Evolutionary conservation across 53 echinoderm and acorn worm species (phyloP), one percentile per base, ranked within the genome.

Genomic region (Arbacia lixula): DNA sequence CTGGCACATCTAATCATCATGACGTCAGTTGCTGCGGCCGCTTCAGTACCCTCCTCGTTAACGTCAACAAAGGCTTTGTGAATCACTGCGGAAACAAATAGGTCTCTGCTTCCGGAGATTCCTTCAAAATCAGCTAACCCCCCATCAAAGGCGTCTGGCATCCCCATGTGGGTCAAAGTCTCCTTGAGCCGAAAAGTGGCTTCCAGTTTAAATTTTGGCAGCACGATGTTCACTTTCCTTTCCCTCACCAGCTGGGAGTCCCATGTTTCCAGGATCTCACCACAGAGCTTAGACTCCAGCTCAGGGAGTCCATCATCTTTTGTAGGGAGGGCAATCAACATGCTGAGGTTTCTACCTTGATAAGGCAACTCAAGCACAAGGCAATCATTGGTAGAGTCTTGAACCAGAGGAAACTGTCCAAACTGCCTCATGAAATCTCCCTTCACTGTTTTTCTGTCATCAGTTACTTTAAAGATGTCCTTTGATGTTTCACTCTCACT

Each of bases 31-130:
- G 97, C 94, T 3, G 94, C 94, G 30, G 97, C 94, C 11, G 97
- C 97, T 66, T 97, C 97, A 65, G 87, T 97, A 1, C 97, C 97
- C 57, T 94, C 92, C 42, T 97, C 97, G 65, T 97, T 94, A 61
- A 97, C 94, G 34, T 97, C 97, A 41, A 97, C 68, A 43, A 93
- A 93, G 8, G 93, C 93, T 52, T 91, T 89, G 60, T 96, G 93
- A 33, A 91, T 71, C 6, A 96, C 88, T 1, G 58, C 79, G 1
- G 92, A 92, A 28, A 95, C 89, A 53, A 35, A 85, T 55, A 95
- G 81, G 4, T 87, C 75, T 19, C 57, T 58, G 36, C 74, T 49
- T 32, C 86, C 86, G 0, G 86, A 85, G 19, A 95, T 78, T 4
- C 95, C 92, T 12, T 92, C 93, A 33, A 95, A 58, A 36, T 95